Evolutionary conservation across 2,113 vertebrate species (phyloP).

Genomic region (Pongo pygmaeus): DNA sequence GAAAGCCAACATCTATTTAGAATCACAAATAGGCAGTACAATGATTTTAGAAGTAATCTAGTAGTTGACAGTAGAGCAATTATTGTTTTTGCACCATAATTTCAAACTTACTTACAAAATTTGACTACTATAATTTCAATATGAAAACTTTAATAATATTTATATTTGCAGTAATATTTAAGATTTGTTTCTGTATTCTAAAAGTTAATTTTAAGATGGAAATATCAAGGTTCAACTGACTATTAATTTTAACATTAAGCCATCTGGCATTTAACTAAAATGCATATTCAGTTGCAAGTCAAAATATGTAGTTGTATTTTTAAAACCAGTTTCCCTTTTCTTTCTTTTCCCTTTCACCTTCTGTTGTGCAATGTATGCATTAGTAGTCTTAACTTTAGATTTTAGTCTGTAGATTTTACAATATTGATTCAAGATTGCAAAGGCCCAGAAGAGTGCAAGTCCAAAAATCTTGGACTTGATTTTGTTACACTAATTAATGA

Average conservation of each 20-base stretch:
- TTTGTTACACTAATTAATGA: background rate
- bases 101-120: background rate
- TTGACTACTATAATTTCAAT: background rate
- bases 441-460: background rate
- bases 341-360: background rate
- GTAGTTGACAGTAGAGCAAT: background rate
- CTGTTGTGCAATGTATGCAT: background rate
- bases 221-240: background rate
- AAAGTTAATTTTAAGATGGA: background rate
- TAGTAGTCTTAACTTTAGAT: background rate
- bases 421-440: background rate
- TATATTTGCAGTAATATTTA: slow-evolving; percentile 1
- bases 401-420: background rate
- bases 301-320: slow-evolving; percentile 35
- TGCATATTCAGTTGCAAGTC: background rate
- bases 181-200: background rate
- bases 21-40: background rate
- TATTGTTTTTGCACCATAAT: background rate
- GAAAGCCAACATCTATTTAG: background rate
- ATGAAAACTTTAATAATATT: background rate
- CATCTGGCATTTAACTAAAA: background rate
- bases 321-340: background rate
- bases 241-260: background rate
- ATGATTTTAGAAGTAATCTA: background rate
- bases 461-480: background rate